Conservation (phyloP, 2,888 invertebrate species). For the Ceriagrion tenellum region DNA sequence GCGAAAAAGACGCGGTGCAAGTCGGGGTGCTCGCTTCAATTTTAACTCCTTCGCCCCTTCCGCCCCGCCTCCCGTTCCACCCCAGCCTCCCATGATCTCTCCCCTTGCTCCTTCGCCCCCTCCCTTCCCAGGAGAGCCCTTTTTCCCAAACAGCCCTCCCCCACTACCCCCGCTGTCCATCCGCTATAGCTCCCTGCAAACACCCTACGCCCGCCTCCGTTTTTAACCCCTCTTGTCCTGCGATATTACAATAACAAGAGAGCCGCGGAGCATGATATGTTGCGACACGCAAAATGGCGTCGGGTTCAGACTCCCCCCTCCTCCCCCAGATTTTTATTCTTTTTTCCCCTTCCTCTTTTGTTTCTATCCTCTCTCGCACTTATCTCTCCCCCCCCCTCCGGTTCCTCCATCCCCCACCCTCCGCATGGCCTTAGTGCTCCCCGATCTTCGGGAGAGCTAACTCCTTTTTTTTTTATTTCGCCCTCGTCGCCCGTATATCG, state of each 20-base stretch:
- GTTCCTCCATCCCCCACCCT: neutral
- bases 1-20: slow-evolving; percentile 36
- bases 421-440: neutral
- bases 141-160: neutral
- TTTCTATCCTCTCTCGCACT: slow-evolving; percentile 17
- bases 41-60: neutral
- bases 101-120: neutral
- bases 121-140: neutral
- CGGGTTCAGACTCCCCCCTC: neutral
- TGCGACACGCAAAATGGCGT: slow-evolving; percentile 66
- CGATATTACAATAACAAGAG: slow-evolving; percentile 66
- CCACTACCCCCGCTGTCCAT: slow-evolving; percentile 9
- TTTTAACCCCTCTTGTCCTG: slow-evolving; percentile 66
- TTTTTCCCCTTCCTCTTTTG: neutral
- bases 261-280: slow-evolving; percentile 62
- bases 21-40: slow-evolving; percentile 45
- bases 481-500: neutral
- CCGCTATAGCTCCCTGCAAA: neutral
- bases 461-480: neutral
- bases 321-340: neutral
- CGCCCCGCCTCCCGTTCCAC: neutral
- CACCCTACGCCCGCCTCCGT: neutral
- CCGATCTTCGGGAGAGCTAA: neutral
- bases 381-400: neutral
- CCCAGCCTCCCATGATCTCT: neutral